Percentiles rank a stretch among this genome's conserved stretches.
Evolutionary conservation across 2,797 vertebrate species (phyloP).

Genomic region (Melanotaenia trifasciata): DNA sequence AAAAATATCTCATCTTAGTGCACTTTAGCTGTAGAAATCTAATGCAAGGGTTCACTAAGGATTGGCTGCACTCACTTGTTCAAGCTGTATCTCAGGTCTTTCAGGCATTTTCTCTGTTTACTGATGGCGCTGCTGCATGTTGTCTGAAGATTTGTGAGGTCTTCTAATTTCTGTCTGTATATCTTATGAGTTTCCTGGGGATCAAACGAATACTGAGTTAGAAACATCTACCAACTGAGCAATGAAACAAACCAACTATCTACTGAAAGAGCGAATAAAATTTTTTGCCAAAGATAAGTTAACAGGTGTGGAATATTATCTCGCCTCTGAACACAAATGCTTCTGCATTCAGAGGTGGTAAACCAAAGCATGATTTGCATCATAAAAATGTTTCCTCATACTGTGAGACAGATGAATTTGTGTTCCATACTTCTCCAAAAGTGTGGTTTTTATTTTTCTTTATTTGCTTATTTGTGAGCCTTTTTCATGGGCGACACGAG

Average conservation of each 20-base stretch:
- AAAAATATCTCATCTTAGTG: not conserved
- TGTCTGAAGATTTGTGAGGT: slow-evolving; percentile 90
- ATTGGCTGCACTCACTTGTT: slow-evolving; percentile 79
- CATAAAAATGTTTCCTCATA: no score
- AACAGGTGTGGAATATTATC: slow-evolving; percentile 11
- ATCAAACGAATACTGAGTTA: slow-evolving; percentile 26
- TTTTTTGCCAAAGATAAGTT: not conserved
- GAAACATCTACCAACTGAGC: not conserved
- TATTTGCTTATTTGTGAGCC: no score
- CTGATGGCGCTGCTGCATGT: slow-evolving; percentile 89
- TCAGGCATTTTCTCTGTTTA: slow-evolving; percentile 90
- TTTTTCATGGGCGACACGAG: no score
- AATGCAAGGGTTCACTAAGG: not conserved
- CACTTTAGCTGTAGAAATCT: not conserved
- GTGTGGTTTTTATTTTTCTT: no score
- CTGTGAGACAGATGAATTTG: no score
- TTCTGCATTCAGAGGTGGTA: not conserved
- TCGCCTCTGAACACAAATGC: slow-evolving; percentile 10
- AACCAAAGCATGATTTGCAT: not conserved
- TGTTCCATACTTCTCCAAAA: no score
- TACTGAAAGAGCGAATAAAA: not conserved
- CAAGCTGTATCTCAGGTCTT: slow-evolving; percentile 85
- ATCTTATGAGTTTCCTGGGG: slow-evolving; percentile 93
- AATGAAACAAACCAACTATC: not conserved
- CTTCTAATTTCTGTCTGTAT: slow-evolving; percentile 95